phyloP scores from a whole-genome alignment of 1,140 invertebrate genomes.

The Myzus persicae region DNA sequence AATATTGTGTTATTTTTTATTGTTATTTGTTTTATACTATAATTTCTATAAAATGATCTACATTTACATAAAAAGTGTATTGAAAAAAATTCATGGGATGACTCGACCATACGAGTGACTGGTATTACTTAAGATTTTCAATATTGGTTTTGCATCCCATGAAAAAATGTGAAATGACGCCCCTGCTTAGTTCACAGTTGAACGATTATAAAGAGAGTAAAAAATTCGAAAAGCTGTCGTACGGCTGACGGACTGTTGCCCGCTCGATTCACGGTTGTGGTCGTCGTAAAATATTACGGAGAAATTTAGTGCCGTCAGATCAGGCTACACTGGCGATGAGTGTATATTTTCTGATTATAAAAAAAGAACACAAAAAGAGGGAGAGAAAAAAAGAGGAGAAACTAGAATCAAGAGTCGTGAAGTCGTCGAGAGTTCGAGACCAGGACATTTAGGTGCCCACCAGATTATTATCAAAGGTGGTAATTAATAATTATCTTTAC shows the following conservation, averaged over 20 bases:
- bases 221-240: background rate
- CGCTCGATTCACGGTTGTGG: background rate
- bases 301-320: background rate
- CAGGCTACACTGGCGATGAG: background rate
- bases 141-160: no score
- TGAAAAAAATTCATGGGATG: no score
- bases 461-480: constrained; percentile 29
- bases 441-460: background rate
- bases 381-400: background rate
- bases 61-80: no score
- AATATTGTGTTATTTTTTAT: no score
- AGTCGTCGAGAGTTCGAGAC: background rate
- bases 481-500: background rate
- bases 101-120: no score
- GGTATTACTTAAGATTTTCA: no score
- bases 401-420: background rate
- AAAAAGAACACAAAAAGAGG: background rate
- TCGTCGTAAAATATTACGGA: background rate
- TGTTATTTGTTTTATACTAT: no score
- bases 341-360: constrained; percentile 42
- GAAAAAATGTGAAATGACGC: no score
- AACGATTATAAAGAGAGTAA: background rate
- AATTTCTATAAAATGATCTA: no score
- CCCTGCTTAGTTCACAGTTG: no score
- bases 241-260: background rate